Evolutionary conservation across 2,113 vertebrate species (phyloP).

Genomic region (Pyrgilauda ruficollis): DNA sequence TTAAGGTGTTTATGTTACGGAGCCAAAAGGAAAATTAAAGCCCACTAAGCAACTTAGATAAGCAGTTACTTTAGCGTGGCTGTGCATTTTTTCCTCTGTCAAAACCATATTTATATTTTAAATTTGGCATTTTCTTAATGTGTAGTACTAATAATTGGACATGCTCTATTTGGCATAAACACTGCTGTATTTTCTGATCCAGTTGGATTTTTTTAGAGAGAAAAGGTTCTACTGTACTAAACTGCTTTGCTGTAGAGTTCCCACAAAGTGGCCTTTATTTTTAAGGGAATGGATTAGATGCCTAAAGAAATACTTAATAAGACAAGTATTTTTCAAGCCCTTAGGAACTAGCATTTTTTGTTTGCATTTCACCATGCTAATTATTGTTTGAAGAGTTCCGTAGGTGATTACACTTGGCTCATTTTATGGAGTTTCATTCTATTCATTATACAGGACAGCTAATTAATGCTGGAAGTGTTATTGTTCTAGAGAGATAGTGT

Average conservation of each 20-base stretch:
- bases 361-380: constrained; percentile 61
- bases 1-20: not conserved
- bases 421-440: constrained; percentile 52
- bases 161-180: not conserved
- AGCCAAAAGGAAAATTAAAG: not conserved
- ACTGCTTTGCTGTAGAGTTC: constrained; percentile 23
- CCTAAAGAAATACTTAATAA: constrained; percentile 40
- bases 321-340: constrained; percentile 50
- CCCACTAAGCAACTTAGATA: not conserved
- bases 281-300: constrained; percentile 35
- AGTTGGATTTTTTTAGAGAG: not conserved
- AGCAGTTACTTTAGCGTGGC: not conserved
- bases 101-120: not conserved
- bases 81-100: not conserved
- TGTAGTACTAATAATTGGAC: not conserved
- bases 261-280: constrained; percentile 55
- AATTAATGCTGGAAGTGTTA: constrained; percentile 63
- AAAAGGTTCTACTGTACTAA: constrained; percentile 7
- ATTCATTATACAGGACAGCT: constrained; percentile 62
- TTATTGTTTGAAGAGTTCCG: constrained; percentile 62
- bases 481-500: constrained; percentile 41
- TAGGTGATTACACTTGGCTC: constrained; percentile 46
- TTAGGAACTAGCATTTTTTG: constrained; percentile 40
- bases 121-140: not conserved
- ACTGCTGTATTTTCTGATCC: not conserved